Evolutionary conservation across 2,888 invertebrate genomes (phyloP), one percentile per base, ranked within the genome.

Genomic region (Invenusta paracnida): DNA sequence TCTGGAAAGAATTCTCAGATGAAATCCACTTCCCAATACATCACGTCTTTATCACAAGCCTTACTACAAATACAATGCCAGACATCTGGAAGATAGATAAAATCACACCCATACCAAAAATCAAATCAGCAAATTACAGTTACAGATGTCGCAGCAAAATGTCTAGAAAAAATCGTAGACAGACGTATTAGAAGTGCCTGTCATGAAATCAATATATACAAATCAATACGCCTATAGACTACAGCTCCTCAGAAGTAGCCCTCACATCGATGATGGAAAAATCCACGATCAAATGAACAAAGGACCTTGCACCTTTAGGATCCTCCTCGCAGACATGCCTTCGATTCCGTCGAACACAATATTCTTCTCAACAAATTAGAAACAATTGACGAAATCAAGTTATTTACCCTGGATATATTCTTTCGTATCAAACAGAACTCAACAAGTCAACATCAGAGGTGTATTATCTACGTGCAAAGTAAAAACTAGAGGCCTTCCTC

Each of bases 91-190:
- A 73, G 25, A 5, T n/a, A 73, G 73, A 73, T 23, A 73, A 23
- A 73, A 73, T 73, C 11, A 73, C 73, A 73, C 73, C 73, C 25
- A 73, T 73, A n/a, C 73, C 73, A 23, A 73, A 73, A 73, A 73
- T 25, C 23, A 73, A 73, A 73, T n/a, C 25, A 23, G 73, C 73
- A 5, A 2, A 73, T 73, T 23, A 73, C 73, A 23, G 73, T 73
- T n/a, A 73, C 73, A n/a, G 73, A 73, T 17, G 5, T 17, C 48
- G 5, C 48, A 5, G 48, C 48, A 48, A 48, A 48, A 48, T 73
- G 73, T 73, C 73, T 73, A 73, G 73, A 73, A 73, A 73, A 73
- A 23, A 25, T 73, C 2, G 73, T 73, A 73, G 27, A 73, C 27
- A 73, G 25, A 73, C 5, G 73, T 13, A 73, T 73, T 23, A 73